Conservation (phyloP, 2,113 vertebrate species). For the Motacilla tschutschensis region DNA sequence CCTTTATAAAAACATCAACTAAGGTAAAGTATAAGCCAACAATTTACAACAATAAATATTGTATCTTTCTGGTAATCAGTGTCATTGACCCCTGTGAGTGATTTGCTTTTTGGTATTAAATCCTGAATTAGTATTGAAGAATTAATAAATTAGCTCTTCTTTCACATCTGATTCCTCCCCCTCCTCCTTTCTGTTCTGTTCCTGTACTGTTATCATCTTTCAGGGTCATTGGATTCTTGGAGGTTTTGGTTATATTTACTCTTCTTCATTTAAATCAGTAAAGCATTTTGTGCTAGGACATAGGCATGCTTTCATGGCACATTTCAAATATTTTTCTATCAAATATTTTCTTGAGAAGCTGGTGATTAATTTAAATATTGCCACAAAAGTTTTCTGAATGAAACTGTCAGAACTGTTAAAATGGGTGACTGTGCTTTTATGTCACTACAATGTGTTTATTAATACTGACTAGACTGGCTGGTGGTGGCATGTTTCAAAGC, state of each 20-base stretch:
- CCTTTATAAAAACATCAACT: background rate
- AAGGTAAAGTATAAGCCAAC: background rate
- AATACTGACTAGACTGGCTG: background rate
- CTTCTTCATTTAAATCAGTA: background rate
- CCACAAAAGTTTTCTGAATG: background rate
- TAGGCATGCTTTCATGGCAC: background rate
- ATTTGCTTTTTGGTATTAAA: background rate
- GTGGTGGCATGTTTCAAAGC: background rate
- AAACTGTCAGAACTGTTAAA: background rate
- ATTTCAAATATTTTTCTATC: background rate
- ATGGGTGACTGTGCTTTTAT: background rate
- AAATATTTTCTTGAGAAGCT: background rate
- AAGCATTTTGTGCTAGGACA: background rate
- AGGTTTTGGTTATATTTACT: background rate
- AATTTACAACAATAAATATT: conserved; percentile 5
- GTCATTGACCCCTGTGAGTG: background rate
- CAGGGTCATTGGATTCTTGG: background rate
- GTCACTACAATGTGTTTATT: background rate
- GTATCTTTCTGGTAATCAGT: background rate
- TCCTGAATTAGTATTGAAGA: background rate
- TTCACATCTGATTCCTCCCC: background rate
- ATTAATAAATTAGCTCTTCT: background rate
- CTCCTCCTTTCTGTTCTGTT: background rate
- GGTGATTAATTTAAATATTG: background rate
- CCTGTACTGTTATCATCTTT: background rate